Base-by-base conservation (phyloP, 2,888 invertebrate species). In the Quadriops clusia region DNA sequence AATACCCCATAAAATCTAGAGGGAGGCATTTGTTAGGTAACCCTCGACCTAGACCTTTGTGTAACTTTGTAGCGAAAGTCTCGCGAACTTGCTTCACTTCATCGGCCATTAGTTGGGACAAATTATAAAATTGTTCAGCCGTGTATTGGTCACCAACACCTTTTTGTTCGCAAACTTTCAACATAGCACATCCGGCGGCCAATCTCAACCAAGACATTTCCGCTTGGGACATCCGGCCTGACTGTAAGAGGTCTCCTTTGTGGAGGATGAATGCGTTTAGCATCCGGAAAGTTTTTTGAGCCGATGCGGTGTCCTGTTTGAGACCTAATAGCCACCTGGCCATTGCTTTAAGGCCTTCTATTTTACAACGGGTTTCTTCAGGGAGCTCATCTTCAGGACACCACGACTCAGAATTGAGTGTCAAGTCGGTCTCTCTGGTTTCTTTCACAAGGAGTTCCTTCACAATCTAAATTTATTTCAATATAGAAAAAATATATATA, bases 151-250 rank as follows among this genome's bases (percentile, higher is more conserved):
- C 93, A 1, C 91, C 89, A 30, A 91, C 95, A 27, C 87, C 87
- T 54, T 90, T 90, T 60, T 95, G 94, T 53, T 95, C 93, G 61
- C 91, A 93, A 27, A 97, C 84, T 65, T 94, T 95, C 29, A 97
- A 64, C 85, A 95, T 91, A 26, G 91, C 90, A 57, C 86, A 86
- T 32, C 93, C 95, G 4, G 95, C 94, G 8, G 87, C 81, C 21
- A 95, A 64, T 34, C 95, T 70, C 25, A 97, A 58, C 75, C 93
- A 89, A 2, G 94, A 86, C 78, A 89, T 89, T 63, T 97, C 95
- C 5, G 86, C 81, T 50, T 74, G 74, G 24, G 84, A 80, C 37
- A 78, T 58, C 38, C 76, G 74, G 38, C 79, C 78, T 58, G 82
- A 78, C 58, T 81, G 74, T 1, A 67, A 41, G 20, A 62, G 43